A percentile compares a stretch with the other conserved stretches of the same genome.
These are phyloP conservation scores for Blastobasis lacticolella DNA, from an alignment of 2,888 invertebrate genomes.

Conservation along the genomic window DNA sequence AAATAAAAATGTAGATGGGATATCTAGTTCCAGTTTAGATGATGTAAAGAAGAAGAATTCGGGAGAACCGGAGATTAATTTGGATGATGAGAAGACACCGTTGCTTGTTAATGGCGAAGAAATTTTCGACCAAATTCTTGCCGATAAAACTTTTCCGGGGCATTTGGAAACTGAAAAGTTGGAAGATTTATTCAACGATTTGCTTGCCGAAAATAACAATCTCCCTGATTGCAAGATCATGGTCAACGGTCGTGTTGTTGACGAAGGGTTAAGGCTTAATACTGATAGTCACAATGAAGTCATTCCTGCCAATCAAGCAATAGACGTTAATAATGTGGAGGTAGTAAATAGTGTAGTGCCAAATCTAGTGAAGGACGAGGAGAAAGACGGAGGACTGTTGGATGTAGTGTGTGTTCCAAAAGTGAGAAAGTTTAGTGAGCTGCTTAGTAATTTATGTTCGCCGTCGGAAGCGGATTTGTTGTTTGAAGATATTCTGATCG, in stretches of 20 bases:
- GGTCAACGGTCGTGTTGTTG: conserved; percentile 29
- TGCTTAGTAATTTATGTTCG: conserved; percentile 67
- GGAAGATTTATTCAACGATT: conserved; percentile 57
- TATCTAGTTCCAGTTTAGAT: conserved; percentile 35
- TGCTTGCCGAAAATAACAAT: conserved; percentile 36
- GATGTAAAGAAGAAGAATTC: conserved; percentile 31
- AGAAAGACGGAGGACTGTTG: conserved; percentile 43
- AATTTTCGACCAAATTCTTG: conserved; percentile 52
- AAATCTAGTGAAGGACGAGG: conserved; percentile 49
- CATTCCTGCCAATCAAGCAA: conserved; percentile 43
- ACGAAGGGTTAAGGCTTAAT: conserved; percentile 32
- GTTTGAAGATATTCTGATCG: conserved; percentile 63
- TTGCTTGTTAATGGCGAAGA: conserved; percentile 46
- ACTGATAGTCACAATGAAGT: conserved; percentile 43
- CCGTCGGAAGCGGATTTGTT: conserved; percentile 63
- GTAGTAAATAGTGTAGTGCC: conserved; percentile 56
- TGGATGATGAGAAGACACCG: conserved; percentile 25
- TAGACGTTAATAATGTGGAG: conserved; percentile 32
- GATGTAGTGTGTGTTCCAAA: conserved; percentile 67
- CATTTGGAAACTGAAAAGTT: conserved; percentile 47
- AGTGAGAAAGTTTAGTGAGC: conserved; percentile 70
- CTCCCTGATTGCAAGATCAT: conserved; percentile 28
- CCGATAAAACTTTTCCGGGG: conserved; percentile 37
- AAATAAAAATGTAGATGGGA: conserved; percentile 46
- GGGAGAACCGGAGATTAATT: conserved; percentile 34